Percentiles rank a stretch among this genome's conserved stretches.
Conservation (phyloP, 2,113 vertebrate species). For the Megalops atlanticus region DNA sequence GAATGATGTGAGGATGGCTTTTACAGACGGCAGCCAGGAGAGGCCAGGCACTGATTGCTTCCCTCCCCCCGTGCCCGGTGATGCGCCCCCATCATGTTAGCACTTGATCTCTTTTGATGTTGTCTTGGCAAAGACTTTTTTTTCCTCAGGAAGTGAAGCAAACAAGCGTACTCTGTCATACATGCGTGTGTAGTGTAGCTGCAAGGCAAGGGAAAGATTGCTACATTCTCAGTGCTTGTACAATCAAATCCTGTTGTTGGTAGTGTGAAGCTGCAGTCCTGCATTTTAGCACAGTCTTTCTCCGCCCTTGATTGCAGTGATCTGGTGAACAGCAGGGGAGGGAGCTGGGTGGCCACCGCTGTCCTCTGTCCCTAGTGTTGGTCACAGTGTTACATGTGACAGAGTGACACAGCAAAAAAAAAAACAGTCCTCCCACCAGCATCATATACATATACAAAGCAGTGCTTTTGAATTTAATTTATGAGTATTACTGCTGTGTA, state of each 20-base stretch:
- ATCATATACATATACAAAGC: too few species aligned
- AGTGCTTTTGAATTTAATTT: too few species aligned
- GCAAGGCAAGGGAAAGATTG: slow-evolving; percentile 3
- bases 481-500: too few species aligned
- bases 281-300: neutral
- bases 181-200: neutral
- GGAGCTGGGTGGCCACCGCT: neutral
- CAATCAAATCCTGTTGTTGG: neutral
- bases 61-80: neutral
- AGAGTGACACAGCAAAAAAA: too few species aligned
- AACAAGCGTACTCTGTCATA: neutral
- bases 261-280: neutral
- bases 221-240: neutral
- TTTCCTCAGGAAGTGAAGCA: slow-evolving; percentile 11
- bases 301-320: neutral
- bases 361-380: too few species aligned
- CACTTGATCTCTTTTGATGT: neutral
- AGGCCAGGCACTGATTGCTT: neutral
- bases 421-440: too few species aligned
- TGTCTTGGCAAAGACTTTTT: neutral
- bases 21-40: neutral
- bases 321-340: neutral
- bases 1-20: neutral
- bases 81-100: neutral
- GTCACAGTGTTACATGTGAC: too few species aligned